These are phyloP conservation scores for Beris chalybata DNA, from an alignment of 2,888 invertebrate species.

Conservation along the genomic window DNA sequence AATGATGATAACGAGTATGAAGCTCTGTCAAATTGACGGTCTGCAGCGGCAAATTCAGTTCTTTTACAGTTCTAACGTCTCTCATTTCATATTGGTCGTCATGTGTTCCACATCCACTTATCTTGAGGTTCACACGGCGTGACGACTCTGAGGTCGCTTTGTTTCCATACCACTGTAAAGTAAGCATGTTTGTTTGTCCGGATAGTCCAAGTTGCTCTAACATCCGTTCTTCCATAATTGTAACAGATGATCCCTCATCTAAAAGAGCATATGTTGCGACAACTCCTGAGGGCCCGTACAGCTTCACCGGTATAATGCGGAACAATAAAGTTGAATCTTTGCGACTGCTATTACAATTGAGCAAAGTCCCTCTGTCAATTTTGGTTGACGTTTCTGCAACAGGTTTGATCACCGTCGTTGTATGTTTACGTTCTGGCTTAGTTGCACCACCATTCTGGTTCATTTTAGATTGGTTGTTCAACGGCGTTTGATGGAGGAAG, in stretches of 20 bases:
- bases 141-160: constrained; percentile 31
- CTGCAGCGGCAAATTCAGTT: constrained; percentile 17
- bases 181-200: constrained; percentile 35
- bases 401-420: too few relatives aligned
- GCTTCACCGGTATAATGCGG: constrained; percentile 29
- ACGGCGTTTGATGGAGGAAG: too few relatives aligned
- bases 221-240: constrained; percentile 33
- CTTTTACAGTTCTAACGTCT: constrained; percentile 34
- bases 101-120: constrained; percentile 29
- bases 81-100: constrained; percentile 29
- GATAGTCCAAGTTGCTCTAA: constrained; percentile 35
- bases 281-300: constrained; percentile 16
- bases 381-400: too few relatives aligned
- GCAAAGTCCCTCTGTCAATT: too few relatives aligned
- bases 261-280: constrained; percentile 32
- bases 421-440: too few relatives aligned
- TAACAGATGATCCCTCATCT: constrained; percentile 37
- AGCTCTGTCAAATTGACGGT: not conserved
- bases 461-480: too few relatives aligned
- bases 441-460: too few relatives aligned
- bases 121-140: constrained; percentile 33
- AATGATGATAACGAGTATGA: constrained; percentile 2
- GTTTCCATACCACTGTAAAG: constrained; percentile 38
- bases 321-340: constrained; percentile 4
- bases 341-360: too few relatives aligned